Evolutionary conservation across 1,140 invertebrate species (phyloP), one percentile per base, ranked within the genome.

Genomic region (Subanguina moxae): DNA sequence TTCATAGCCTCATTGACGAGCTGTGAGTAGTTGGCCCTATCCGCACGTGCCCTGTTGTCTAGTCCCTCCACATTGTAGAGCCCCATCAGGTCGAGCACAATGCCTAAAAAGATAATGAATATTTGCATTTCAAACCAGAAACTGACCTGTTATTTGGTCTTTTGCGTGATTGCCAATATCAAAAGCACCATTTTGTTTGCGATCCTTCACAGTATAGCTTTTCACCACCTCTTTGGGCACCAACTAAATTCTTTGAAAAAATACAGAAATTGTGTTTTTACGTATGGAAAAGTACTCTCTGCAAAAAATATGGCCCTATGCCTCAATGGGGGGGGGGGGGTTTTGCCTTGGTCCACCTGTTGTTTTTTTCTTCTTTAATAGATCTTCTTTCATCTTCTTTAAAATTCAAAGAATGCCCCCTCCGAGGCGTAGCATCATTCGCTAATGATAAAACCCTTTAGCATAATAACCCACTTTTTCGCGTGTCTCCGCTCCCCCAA

Each of bases 71-170:
- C 19, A 25, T 61, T 61, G 58, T 61, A 43, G 13, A 61, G 58
- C 8, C 58, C 58, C 58, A 61, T 61, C n/a, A 61, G 27, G n/a
- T 61, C 58, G 13, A 61, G 38, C 5, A 61, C 38, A 25, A 61
- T 61, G 58, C 58, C 58, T 61, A 28, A 43, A 61, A 61, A 61
- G 3, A 13, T 21, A 52, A 52, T 3, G 3, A 25, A 61, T 3
- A 3, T 21, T 21, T 25, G 57, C 11, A 61, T 3, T 21, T 30
- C 8, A 3, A n/a, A 61, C 38, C 13, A 25, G 5, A 61, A 61
- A 61, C 13, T 61, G 1, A 61, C 58, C 58, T 32, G 58, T 61
- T 30, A 61, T 61, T 61, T 61, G 58, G n/a, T 61, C 38, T n/a
- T 61, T 61, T 43, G 58, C 58, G 28, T 32, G 38, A 61, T 61